Evolutionary conservation across 2,888 invertebrate species (phyloP).

Genomic region (Acanthosepion pharaonis): DNA sequence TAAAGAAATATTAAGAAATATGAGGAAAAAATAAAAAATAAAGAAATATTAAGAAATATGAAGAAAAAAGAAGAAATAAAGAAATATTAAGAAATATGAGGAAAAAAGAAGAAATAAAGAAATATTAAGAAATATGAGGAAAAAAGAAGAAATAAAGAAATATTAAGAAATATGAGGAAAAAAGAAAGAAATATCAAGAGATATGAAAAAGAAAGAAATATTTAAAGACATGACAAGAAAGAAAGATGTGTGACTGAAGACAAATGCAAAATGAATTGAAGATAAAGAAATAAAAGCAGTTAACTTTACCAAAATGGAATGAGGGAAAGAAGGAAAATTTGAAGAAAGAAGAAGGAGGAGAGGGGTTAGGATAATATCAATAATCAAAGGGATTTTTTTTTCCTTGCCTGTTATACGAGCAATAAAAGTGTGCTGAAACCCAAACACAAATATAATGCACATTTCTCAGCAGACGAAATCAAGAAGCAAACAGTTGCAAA

Average conservation of each 20-base stretch:
- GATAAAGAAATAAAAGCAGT: too few relatives aligned
- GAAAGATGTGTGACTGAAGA: too few relatives aligned
- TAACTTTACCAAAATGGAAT: not conserved
- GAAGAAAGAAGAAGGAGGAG: not conserved
- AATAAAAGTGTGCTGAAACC: not conserved
- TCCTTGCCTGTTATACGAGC: not conserved
- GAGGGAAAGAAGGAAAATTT: not conserved
- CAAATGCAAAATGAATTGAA: too few relatives aligned
- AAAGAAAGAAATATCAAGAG: not conserved
- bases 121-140: too few relatives aligned
- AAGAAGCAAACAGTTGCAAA: not conserved
- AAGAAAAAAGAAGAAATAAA: too few relatives aligned
- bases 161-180: not conserved
- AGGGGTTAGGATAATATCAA: not conserved
- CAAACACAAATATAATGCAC: not conserved
- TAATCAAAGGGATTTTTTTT: not conserved
- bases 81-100: not conserved
- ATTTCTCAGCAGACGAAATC: not conserved
- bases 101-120: too few relatives aligned
- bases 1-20: too few relatives aligned
- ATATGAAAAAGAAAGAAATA: too few relatives aligned
- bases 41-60: too few relatives aligned
- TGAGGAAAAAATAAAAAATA: too few relatives aligned
- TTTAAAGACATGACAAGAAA: too few relatives aligned
- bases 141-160: not conserved